Evolutionary conservation across 2,797 vertebrate genomes (phyloP).

Genomic region (Trematomus bernacchii): DNA sequence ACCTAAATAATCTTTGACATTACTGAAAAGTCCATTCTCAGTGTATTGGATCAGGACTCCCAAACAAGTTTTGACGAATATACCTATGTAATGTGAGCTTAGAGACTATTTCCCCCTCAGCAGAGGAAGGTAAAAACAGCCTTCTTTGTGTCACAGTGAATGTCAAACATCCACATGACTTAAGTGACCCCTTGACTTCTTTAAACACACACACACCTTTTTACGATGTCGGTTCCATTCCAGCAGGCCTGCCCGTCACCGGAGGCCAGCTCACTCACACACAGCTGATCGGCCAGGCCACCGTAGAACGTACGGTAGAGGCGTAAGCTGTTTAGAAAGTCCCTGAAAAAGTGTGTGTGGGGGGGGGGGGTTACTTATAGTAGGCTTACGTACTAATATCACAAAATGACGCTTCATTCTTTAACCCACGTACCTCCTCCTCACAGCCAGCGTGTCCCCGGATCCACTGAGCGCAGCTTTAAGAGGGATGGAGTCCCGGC

Average conservation of each 20-base stretch:
- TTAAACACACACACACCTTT: conserved; percentile 83
- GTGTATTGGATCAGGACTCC: not conserved
- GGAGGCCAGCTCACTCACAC: conserved; percentile 85
- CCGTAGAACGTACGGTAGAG: conserved; percentile 87
- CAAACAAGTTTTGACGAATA: not conserved
- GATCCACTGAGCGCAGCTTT: conserved; percentile 74
- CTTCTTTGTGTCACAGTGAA: too few species aligned
- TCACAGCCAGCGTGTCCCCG: conserved; percentile 83
- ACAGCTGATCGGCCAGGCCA: conserved; percentile 88
- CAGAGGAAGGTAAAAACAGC: too few species aligned
- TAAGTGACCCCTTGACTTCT: not conserved
- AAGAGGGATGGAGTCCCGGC: conserved; percentile 79
- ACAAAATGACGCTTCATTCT: not conserved
- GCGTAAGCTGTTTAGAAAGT: conserved; percentile 87
- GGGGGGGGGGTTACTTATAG: not conserved
- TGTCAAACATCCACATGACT: too few species aligned
- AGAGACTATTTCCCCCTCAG: too few species aligned
- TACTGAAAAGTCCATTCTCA: too few species aligned
- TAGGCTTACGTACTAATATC: not conserved
- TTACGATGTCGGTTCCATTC: conserved; percentile 87
- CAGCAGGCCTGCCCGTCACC: conserved; percentile 86
- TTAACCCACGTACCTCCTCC: conserved; percentile 86
- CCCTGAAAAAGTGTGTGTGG: conserved; percentile 74
- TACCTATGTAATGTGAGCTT: too few species aligned
- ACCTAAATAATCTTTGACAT: too few species aligned